phyloP scores from a whole-genome alignment of 2,888 invertebrate genomes.

The Ophraella communa region DNA sequence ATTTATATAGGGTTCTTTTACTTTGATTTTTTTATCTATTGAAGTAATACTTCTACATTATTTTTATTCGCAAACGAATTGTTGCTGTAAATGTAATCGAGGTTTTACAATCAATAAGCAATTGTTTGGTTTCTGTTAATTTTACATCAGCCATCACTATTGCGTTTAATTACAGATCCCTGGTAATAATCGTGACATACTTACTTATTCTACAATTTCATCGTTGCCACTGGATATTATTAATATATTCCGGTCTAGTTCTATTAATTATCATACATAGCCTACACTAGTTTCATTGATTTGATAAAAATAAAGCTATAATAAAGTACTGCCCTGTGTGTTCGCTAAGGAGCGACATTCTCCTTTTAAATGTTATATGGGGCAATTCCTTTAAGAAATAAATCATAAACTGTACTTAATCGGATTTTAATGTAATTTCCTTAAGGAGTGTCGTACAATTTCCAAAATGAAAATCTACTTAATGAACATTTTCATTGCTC shows the following conservation, averaged over 20 bases:
- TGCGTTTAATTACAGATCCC: not conserved
- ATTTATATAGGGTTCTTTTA: too few relatives aligned
- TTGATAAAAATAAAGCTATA: too few relatives aligned
- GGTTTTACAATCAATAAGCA: not conserved
- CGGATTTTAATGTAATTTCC: constrained; percentile 22
- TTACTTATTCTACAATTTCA: not conserved
- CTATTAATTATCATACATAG: not conserved
- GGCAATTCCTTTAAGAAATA: constrained; percentile 22
- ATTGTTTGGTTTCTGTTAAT: not conserved
- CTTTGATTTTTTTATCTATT: too few relatives aligned
- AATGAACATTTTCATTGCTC: constrained; percentile 21
- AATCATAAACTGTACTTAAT: constrained; percentile 20
- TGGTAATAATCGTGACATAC: not conserved
- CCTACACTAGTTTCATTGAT: too few relatives aligned
- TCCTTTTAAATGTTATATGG: constrained; percentile 18
- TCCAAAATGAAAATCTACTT: constrained; percentile 23
- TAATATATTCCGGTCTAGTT: not conserved
- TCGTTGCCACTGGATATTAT: not conserved
- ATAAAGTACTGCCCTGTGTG: not conserved
- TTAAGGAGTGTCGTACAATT: constrained; percentile 17
- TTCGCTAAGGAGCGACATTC: not conserved
- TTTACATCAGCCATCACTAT: not conserved
- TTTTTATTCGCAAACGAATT: not conserved
- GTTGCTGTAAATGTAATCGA: too few relatives aligned
- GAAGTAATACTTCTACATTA: too few relatives aligned